Conservation (phyloP, 1,140 invertebrate species). For the Whitmania pigra region DNA sequence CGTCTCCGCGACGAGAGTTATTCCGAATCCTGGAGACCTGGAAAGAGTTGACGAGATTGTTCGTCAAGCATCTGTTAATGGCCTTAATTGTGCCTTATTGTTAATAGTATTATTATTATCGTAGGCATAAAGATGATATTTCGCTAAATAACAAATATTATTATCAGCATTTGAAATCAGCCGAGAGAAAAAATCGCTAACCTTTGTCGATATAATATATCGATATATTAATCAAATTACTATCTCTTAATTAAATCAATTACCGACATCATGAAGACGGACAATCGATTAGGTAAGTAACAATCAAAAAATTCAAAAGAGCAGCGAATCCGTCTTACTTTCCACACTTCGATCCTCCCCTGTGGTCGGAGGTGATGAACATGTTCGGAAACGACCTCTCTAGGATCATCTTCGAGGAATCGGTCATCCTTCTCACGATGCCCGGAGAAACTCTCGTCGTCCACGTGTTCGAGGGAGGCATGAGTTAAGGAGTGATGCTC, state of each 20-base stretch:
- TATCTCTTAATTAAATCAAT: not conserved
- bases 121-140: too few species aligned
- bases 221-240: too few species aligned
- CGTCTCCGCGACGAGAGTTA: conserved; percentile 79
- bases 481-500: too few species aligned
- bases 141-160: too few species aligned
- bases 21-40: conserved; percentile 65
- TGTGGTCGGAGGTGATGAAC: conserved; percentile 84
- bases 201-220: too few species aligned
- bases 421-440: conserved; percentile 78
- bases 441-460: conserved; percentile 77
- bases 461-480: conserved; percentile 43
- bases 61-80: too few species aligned
- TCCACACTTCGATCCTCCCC: conserved; percentile 67
- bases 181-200: too few species aligned
- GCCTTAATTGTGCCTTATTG: too few species aligned
- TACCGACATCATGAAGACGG: conserved; percentile 7
- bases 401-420: conserved; percentile 76
- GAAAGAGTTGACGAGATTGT: conserved; percentile 17
- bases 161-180: too few species aligned
- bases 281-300: too few species aligned
- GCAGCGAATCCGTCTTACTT: conserved; percentile 50
- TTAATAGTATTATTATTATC: not conserved
- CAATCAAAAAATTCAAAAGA: not conserved
- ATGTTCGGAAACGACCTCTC: conserved; percentile 86